Percentiles rank a stretch among this genome's conserved stretches.
phyloP scores from a whole-genome alignment of 2,797 vertebrate species.

The Gymnothorax reevesii region DNA sequence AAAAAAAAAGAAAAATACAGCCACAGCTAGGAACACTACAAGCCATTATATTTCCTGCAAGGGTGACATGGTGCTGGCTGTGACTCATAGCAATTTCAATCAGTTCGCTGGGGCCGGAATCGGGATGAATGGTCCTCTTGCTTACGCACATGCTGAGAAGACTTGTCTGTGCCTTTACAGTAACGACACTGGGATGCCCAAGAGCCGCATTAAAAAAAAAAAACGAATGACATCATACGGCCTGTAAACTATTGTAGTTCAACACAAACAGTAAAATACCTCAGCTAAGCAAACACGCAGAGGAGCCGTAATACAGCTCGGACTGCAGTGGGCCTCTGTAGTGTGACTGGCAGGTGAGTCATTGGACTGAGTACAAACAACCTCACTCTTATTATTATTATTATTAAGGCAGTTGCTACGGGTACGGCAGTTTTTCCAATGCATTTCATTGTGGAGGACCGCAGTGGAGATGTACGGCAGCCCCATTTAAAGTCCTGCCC shows the following conservation, averaged over 20 bases:
- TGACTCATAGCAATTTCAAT: neutral
- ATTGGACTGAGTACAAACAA: neutral
- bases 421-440: too few species aligned
- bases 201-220: neutral
- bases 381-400: neutral
- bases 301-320: neutral
- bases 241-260: neutral
- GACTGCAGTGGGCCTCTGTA: neutral
- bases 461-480: too few species aligned
- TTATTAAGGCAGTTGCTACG: too few species aligned
- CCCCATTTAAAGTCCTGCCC: too few species aligned
- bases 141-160: neutral
- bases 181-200: neutral
- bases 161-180: neutral
- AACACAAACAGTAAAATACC: neutral
- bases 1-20: neutral
- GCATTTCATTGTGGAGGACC: too few species aligned
- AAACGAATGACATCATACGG: neutral
- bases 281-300: neutral
- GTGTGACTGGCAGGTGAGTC: slow-evolving; percentile 1
- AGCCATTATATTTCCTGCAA: neutral
- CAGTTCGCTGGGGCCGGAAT: neutral
- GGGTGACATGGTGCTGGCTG: neutral
- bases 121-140: neutral
- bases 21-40: neutral